Evolutionary conservation across 1,140 invertebrate genomes (phyloP).

Genomic region (Pectinophora gossypiella): DNA sequence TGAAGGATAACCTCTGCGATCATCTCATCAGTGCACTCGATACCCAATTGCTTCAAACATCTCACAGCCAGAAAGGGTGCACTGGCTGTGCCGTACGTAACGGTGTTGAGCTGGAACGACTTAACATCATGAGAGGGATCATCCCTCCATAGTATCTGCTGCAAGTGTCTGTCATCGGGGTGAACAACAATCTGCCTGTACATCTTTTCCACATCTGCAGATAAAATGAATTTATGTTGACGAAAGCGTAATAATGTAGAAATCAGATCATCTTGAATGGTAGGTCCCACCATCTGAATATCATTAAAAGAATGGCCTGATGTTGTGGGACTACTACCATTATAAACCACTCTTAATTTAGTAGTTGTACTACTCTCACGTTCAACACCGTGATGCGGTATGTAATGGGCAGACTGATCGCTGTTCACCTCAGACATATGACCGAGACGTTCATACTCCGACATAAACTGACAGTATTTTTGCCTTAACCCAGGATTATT

Average conservation of each 20-base stretch:
- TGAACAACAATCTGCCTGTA: slow-evolving; percentile 45
- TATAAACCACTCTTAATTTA: background rate
- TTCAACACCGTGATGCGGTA: slow-evolving; percentile 12
- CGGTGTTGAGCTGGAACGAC: slow-evolving; percentile 6
- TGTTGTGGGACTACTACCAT: background rate
- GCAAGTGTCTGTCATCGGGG: slow-evolving; percentile 27
- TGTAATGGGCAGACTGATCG: background rate
- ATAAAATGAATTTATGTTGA: background rate
- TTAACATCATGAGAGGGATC: slow-evolving; percentile 14
- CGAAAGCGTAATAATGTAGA: slow-evolving; percentile 21
- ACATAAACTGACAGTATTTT: slow-evolving; percentile 21
- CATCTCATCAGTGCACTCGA: slow-evolving; percentile 4
- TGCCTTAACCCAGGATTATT: slow-evolving; percentile 7
- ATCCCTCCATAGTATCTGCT: slow-evolving; percentile 43
- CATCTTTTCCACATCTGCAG: too few species aligned
- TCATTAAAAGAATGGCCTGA: slow-evolving; percentile 31
- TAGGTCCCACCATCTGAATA: slow-evolving; percentile 33
- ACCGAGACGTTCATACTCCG: slow-evolving; percentile 16
- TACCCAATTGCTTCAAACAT: slow-evolving; percentile 5
- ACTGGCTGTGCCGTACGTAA: slow-evolving; percentile 12
- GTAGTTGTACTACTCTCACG: slow-evolving; percentile 1
- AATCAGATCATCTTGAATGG: slow-evolving; percentile 42
- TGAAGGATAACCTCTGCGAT: slow-evolving; percentile 17
- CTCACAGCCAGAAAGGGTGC: background rate
- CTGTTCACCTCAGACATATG: slow-evolving; percentile 11